Conservation (phyloP, 2,888 invertebrate genomes). For the Caenorhabditis sp. region DNA sequence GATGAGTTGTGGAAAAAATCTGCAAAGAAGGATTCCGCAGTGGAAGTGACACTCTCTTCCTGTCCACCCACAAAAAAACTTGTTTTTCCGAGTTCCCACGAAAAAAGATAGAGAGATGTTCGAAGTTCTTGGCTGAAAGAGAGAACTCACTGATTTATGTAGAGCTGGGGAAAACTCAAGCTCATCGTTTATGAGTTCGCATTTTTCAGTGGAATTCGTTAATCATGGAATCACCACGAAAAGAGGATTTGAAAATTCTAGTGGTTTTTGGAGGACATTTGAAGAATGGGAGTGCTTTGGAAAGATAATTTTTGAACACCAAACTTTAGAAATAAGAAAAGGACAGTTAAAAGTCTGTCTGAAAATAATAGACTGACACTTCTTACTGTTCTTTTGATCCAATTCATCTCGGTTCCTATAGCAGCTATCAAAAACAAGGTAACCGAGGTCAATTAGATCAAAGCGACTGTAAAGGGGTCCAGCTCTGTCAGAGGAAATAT, state of each 20-base stretch:
- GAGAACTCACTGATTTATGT: constrained; percentile 13
- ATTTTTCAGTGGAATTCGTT: constrained; percentile 12
- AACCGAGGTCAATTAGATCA: no score
- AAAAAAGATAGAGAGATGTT: constrained; percentile 8
- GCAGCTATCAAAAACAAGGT: no score
- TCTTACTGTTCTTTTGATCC: no score
- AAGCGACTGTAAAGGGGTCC: no score
- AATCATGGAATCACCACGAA: not conserved
- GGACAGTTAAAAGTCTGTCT: no score
- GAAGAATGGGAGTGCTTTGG: not conserved
- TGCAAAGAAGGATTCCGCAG: constrained; percentile 9
- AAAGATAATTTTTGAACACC: no score
- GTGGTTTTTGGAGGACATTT: not conserved
- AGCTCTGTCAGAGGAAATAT: no score
- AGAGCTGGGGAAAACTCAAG: not conserved
- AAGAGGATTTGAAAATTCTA: not conserved
- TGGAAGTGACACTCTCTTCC: constrained; percentile 21
- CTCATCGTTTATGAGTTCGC: constrained; percentile 19
- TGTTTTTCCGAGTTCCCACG: constrained; percentile 21
- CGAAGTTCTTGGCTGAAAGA: constrained; percentile 15
- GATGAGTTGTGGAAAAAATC: no score
- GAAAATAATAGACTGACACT: no score
- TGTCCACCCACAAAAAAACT: constrained; percentile 17
- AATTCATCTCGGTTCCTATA: no score
- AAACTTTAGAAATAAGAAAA: no score